Base-by-base conservation (phyloP, 1,140 invertebrate genomes). In the Tachypleus tridentatus region DNA sequence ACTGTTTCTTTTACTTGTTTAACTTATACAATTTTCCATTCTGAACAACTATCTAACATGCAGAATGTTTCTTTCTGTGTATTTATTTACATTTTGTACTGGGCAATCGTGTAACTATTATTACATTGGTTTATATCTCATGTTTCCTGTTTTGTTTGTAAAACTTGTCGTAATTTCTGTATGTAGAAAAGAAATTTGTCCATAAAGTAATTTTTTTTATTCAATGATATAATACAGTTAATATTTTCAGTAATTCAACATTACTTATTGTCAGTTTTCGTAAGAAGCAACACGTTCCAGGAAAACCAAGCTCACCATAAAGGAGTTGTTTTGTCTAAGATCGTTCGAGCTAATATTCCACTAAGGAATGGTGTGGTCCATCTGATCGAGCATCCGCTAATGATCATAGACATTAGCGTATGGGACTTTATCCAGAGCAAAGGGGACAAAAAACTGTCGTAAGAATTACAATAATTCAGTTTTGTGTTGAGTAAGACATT, bases 291-390 rank as follows among this genome's bases (percentile, higher is more conserved):
- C 74, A 94, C 90, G 0, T 75, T 88, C 5, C 75, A 86, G 47
- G 86, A 87, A 9, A 87, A 91, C 72, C 74, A 79, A 0, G 84
- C 82, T 66, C 89, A 93, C 73, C 80, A 83, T 1, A 80, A 83
- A 50, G 92, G 91, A 8, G 87, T 90, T 4, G 91, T 94, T 4
- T 72, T 91, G 10, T 87, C 90, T 5, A 86, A 91, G 75, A 89
- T 96, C 64, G 83, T 93, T 2, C 85, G 86, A 75, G 87, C 86
- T n/a, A 94, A 96, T 76, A 94, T 96, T 70, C 91, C 92, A 0
- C 88, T 95, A 4, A 85, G 84, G 72, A 95, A 95, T 73, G 92
- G 93, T 9, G 91, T 96, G 0, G 85, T 95, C 4, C 93, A 96
- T 79, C 81, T 96, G 49, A 95, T 95, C 71, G 87, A 90, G 65